These are phyloP conservation scores for Pycnonotus jocosus DNA, from an alignment of 2,113 vertebrate species.

Conservation along the genomic window DNA sequence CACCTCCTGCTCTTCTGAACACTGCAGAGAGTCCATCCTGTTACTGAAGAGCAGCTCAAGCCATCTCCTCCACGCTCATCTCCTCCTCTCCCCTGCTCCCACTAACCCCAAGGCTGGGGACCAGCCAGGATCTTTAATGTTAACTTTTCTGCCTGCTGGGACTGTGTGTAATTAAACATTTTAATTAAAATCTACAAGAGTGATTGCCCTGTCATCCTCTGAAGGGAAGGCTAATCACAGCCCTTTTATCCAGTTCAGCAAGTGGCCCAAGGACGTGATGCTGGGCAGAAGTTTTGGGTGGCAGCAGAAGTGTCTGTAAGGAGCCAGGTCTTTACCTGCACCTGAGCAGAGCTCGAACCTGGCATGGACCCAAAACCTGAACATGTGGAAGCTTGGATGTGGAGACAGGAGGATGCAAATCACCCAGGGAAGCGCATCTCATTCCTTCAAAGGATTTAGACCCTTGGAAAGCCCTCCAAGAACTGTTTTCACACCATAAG, in stretches of 20 bases:
- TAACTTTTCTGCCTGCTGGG: slow-evolving; percentile 59
- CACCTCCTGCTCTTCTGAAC: not conserved
- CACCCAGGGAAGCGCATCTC: not conserved
- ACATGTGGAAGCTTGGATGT: accelerated
- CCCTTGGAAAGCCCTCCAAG: not conserved
- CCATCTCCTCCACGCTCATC: not conserved
- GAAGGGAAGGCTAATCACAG: slow-evolving; percentile 58
- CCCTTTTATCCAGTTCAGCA: not conserved
- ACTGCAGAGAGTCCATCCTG: accelerated
- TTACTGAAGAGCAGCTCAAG: not conserved
- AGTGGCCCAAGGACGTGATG: not conserved
- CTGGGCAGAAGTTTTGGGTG: not conserved
- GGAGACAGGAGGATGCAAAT: not conserved
- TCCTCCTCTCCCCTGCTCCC: not conserved
- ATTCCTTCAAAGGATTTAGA: not conserved
- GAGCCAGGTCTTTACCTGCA: not conserved
- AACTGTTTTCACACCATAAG: not conserved
- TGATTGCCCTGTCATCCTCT: slow-evolving; percentile 63
- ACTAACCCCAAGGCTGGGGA: not conserved
- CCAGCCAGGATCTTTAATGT: not conserved
- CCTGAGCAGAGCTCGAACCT: not conserved
- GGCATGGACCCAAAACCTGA: not conserved
- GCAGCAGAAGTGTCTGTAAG: not conserved
- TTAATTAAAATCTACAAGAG: slow-evolving; percentile 75
- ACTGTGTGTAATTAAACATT: slow-evolving; percentile 72